Evolutionary conservation across 2,797 vertebrate species (phyloP).

Genomic region (Danio aesculapii): DNA sequence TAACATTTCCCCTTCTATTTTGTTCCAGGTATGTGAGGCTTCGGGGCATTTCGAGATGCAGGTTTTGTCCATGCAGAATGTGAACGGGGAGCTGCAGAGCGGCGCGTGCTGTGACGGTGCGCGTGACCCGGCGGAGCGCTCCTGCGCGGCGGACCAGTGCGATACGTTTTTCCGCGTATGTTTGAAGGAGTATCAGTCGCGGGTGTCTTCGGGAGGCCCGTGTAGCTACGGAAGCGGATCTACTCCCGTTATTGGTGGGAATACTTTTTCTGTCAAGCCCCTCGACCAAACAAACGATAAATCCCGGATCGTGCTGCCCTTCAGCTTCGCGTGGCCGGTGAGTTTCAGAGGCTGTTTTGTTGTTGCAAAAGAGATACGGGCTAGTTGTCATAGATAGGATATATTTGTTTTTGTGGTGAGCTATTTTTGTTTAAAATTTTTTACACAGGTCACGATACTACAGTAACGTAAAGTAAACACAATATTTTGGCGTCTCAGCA

Average conservation of each 20-base stretch:
- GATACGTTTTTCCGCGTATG: conserved; percentile 93
- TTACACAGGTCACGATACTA: too few relatives aligned
- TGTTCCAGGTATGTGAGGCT: conserved; percentile 83
- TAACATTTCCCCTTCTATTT: not conserved
- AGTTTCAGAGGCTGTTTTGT: conserved; percentile 70
- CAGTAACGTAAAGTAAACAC: not conserved
- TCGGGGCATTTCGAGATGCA: conserved; percentile 92
- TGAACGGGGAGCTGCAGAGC: conserved; percentile 86
- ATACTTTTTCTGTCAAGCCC: conserved; percentile 84
- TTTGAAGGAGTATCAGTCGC: conserved; percentile 93
- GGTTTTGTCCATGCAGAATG: conserved; percentile 89
- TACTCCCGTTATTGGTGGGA: conserved; percentile 91
- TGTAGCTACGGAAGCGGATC: conserved; percentile 90
- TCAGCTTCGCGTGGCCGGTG: conserved; percentile 97
- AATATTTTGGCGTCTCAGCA: too few relatives aligned
- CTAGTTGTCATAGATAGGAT: not conserved
- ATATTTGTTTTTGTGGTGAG: too few relatives aligned
- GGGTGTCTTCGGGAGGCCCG: conserved; percentile 85
- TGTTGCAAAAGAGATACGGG: not conserved
- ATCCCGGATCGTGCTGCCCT: conserved; percentile 86
- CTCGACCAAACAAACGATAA: conserved; percentile 73
- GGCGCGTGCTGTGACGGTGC: conserved; percentile 88
- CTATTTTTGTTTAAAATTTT: too few relatives aligned
- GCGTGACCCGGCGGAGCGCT: conserved; percentile 77
- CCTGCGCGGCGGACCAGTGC: conserved; percentile 85